Percentiles rank a stretch among this genome's conserved stretches.
phyloP scores from a whole-genome alignment of 1,140 invertebrate genomes.

The Myzus persicae region DNA sequence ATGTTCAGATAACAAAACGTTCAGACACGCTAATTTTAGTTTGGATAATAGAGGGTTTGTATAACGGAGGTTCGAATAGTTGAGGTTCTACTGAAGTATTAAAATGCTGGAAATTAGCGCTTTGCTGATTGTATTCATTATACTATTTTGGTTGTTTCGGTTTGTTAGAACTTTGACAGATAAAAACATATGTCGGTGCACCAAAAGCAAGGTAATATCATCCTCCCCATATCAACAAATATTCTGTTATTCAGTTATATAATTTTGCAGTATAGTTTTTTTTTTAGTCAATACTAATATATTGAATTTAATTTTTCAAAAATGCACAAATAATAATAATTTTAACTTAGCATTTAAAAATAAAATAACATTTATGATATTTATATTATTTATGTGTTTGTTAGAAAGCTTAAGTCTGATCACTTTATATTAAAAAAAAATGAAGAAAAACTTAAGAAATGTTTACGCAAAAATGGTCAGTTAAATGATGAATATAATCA shows the following conservation, averaged over 20 bases:
- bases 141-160: too few relatives aligned
- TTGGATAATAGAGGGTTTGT: too few relatives aligned
- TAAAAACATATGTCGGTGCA: too few relatives aligned
- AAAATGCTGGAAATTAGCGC: too few relatives aligned
- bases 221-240: neutral
- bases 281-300: neutral
- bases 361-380: neutral
- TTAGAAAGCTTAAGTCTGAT: conserved; percentile 10
- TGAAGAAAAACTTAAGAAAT: conserved; percentile 62
- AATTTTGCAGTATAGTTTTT: neutral
- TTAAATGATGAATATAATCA: conserved; percentile 67
- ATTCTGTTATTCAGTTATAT: neutral
- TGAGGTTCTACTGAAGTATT: too few relatives aligned
- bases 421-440: neutral
- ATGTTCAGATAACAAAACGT: neutral
- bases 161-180: too few relatives aligned
- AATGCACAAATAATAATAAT: neutral
- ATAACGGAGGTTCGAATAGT: too few relatives aligned
- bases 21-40: too few relatives aligned
- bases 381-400: neutral
- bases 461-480: conserved; percentile 15
- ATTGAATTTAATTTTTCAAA: neutral
- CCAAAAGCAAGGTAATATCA: too few relatives aligned
- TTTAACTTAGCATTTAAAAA: neutral
- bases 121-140: too few relatives aligned